A percentile compares a stretch with the other conserved stretches of the same genome.
Evolutionary conservation across 2,888 invertebrate genomes (phyloP).

Genomic region (Xestia xanthographa): DNA sequence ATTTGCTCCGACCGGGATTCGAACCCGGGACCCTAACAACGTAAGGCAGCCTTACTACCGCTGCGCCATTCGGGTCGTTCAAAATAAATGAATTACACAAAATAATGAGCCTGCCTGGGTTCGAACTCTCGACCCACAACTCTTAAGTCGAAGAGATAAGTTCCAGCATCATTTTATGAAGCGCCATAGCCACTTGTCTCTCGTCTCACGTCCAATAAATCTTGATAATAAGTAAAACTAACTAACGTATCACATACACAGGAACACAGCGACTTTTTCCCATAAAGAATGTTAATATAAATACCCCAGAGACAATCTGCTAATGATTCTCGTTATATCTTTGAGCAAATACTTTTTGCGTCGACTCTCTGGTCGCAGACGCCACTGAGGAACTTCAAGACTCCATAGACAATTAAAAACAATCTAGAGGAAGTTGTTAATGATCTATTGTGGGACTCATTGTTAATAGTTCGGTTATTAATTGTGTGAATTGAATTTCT

Average conservation of each 20-base stretch:
- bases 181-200: constrained; percentile 14
- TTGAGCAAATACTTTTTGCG: constrained; percentile 57
- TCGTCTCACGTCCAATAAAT: constrained; percentile 57
- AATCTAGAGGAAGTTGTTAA: constrained; percentile 63
- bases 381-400: constrained; percentile 58
- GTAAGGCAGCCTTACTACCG: too few relatives aligned
- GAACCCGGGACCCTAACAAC: too few relatives aligned
- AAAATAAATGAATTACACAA: not conserved
- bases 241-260: constrained; percentile 54
- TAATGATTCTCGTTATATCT: constrained; percentile 68
- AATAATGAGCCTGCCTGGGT: not conserved
- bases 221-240: constrained; percentile 53
- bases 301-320: constrained; percentile 64
- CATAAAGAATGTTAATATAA: constrained; percentile 65
- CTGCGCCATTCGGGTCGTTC: too few relatives aligned
- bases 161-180: constrained; percentile 31
- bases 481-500: constrained; percentile 57
- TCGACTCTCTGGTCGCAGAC: constrained; percentile 48
- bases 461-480: constrained; percentile 54
- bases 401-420: constrained; percentile 63
- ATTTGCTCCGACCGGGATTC: too few relatives aligned
- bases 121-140: not conserved
- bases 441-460: constrained; percentile 59
- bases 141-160: not conserved
- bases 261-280: constrained; percentile 60